Base-by-base conservation (phyloP, 2,888 invertebrate genomes). In the Agonopterix subpropinquella region DNA sequence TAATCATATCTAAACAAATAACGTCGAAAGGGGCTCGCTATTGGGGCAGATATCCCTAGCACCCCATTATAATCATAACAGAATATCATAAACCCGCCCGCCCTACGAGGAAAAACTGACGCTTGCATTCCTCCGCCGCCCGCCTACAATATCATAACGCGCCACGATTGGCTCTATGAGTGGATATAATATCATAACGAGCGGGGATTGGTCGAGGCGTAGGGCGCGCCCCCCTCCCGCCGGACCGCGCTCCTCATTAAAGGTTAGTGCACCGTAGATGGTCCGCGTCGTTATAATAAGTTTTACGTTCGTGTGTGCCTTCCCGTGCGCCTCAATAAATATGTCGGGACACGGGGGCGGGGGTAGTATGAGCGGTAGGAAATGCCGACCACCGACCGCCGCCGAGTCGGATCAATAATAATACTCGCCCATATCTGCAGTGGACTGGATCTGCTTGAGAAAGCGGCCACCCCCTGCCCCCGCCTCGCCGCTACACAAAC, bases 181-280 rank as follows among this genome's bases (percentile, higher is more conserved):
- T 72, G 89, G 89, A 90, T 91, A 91, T 91, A 89, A 91, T 91
- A 91, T 90, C 90, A 91, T 91, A 91, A 89, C 89, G 85, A 61
- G 64, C 69, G 67, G 74, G 83, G 81, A 90, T 90, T 90, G 90
- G 90, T 64, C 74, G 82, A 80, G 72, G 70, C 70, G 60, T 53
- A 69, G 64, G 74, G 67, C 59, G 62, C 71, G 70, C 73, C 78
- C 78, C 77, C 78, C 65, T 70, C 65, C 70, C 65, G 28, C 28
- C 5, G 28, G 28, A 28, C 28, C 28, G 28, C 66, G 65, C 67
- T 64, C 70, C 79, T 75, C 72, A 79, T 77, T 79, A 80, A 76
- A 85, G 77, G 80, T 77, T 77, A 79, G 73, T 85, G 80, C 84
- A 80, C 75, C 64, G 73, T 60, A 65, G 66, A 73, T 74, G 68